Base-by-base conservation (phyloP, 2,888 invertebrate species). In the Caenorhabditis sinica region DNA sequence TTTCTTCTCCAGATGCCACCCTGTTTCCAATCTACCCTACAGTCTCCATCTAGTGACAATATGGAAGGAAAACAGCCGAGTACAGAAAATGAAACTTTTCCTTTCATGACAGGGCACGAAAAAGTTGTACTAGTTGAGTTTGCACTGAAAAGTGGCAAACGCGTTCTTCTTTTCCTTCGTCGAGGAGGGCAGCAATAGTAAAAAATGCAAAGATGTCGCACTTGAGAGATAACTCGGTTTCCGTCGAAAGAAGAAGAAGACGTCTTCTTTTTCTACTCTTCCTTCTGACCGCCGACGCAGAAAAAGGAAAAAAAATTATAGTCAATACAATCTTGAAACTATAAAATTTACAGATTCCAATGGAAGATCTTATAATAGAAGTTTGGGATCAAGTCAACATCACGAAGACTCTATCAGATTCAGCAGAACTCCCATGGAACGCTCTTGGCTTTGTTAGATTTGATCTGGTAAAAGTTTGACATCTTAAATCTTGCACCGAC, bases 141-240 rank as follows among this genome's bases (percentile, higher is more conserved):
- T 69, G 72, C 66, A 66, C 43, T 72, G 65, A 65, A 80, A 49
- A 40, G 72, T 65, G 66, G 73, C 72, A 81, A 81, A 80, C 80
- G 80, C 72, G 80, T 68, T 73, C 68, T 73, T 65, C 65, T 75
- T 75, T 20, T 75, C 15, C 56, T 65, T 65, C 61, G 63, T 63
- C 56, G 63, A 45, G 56, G 65, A 80, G 72, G 73, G 66, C 68
- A 69, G 74, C 66, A 81, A 74, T 74, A 61, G 81, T 68, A 73
- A 74, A 81, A 81, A 81, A 81, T 79, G 79, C 71, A 79, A 79
- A 79, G 72, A 79, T 79, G 79, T 79, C 72, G 79, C 79, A 63
- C 71, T 79, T 72, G 79, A 79, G 79, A 72, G 79, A 72, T 79
- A 79, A 72, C 71, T 79, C 79, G 71, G 79, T 79, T 79, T 79